Evolutionary conservation across 2,888 invertebrate genomes (phyloP), one percentile per base, ranked within the genome.

Genomic region (Physocephala rufipes): DNA sequence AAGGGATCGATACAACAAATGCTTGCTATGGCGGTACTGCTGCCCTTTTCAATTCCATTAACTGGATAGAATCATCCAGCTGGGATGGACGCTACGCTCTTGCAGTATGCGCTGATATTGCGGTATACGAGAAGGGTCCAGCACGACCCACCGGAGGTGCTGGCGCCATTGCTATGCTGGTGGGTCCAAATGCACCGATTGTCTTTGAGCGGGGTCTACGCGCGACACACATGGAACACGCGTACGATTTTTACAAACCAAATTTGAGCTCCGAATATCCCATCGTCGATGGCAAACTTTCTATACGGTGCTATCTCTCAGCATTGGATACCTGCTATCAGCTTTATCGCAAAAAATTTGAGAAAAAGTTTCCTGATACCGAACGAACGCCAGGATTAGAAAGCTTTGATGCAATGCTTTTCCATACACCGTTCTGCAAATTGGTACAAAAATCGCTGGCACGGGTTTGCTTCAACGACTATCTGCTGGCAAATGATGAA

Each of bases 11-110:
- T 84, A 94, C 95, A 0, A 97, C 96, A 49, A 99, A 99, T 87
- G 99, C 99, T 16, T 99, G 99, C 85, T 99, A 97, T 85, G 99
- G 99, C 64, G 99, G 99, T 2, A 99, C 99, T 0, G 94, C 97
- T 49, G 99, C 99, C 24, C 89, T 99, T 0, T 95, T 99, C 82
- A 98, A 99, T 87, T 94, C 98, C 0, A 88, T 98, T 68, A 93
- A 95, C 77, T 99, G 99, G 99, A 90, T 99, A 12, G 97, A 99
- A 86, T 97, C 97, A 7, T 96, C 96, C 76, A 92, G 94, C 19
- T 99, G 97, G 97, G 97, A 99, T 88, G 97, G 97, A 28, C 90
- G 97, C 71, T 91, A 92, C 77, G 99, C 99, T 0, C 87, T 99
- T 68, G 99, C 96, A 0, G 94, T 99, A 0, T 94, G 95, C 75